Conservation (phyloP, 2,888 invertebrate genomes). For the Tholera decimalis region DNA sequence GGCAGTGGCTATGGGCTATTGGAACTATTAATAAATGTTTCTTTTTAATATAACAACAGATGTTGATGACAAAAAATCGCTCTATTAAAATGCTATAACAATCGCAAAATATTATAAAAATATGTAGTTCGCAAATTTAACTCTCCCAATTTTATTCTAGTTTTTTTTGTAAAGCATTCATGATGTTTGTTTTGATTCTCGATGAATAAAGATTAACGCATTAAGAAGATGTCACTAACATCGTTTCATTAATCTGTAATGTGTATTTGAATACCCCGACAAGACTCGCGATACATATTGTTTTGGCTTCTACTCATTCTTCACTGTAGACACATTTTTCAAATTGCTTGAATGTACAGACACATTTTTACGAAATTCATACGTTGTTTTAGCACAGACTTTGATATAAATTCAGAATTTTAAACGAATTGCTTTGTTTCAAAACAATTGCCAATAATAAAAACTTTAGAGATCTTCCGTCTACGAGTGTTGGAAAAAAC, state of each 20-base stretch:
- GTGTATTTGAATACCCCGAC: constrained; percentile 40
- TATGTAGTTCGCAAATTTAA: constrained; percentile 24
- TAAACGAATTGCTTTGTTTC: constrained; percentile 12
- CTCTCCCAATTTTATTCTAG: neutral
- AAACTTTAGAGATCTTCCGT: constrained; percentile 19
- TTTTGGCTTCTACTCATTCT: constrained; percentile 48
- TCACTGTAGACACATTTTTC: constrained; percentile 44
- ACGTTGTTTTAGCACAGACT: constrained; percentile 35
- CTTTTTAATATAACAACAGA: constrained; percentile 38
- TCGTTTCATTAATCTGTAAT: constrained; percentile 49
- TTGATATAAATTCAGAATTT: constrained; percentile 36
- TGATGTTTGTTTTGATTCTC: constrained; percentile 13
- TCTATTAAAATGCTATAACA: constrained; percentile 20
- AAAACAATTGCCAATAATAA: constrained; percentile 6
- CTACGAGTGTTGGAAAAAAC: neutral
- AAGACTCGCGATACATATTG: constrained; percentile 46
- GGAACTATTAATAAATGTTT: constrained; percentile 42
- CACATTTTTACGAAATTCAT: constrained; percentile 49
- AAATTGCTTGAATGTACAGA: constrained; percentile 50
- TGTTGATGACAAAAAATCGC: constrained; percentile 37
- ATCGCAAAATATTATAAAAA: constrained; percentile 22
- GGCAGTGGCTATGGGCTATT: constrained; percentile 47
- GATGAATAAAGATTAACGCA: constrained; percentile 29
- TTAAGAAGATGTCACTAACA: constrained; percentile 5
- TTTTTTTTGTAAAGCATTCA: constrained; percentile 7